Evolutionary conservation across 1,140 invertebrate species (phyloP), one percentile per base, ranked within the genome.

Genomic region (Cryptotermes secundus): DNA sequence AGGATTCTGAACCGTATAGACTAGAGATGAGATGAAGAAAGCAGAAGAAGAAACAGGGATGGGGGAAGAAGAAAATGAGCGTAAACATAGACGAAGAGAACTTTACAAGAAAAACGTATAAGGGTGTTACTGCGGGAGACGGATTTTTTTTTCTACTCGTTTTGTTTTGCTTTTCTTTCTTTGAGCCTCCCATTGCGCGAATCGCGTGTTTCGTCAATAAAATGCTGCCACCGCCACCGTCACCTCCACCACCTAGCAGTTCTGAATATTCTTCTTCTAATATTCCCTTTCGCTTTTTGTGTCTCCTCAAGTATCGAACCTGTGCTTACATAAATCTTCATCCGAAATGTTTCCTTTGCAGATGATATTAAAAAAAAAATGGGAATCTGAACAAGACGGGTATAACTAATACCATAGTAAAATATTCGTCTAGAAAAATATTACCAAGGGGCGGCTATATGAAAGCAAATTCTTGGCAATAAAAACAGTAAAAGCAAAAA

Each of bases 31-130:
- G 59, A 72, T 72, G 59, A 72, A 31, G 59, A 72, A 72, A 72
- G 31, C 59, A 16, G 59, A 31, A 3, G 59, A 72, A n/a, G 59
- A 12, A 72, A 1, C 22, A 59, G 59, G 26, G n/a, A 14, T n/a
- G 59, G 59, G 59, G 59, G n/a, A 72, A 26, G 59, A 72, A 72
- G 59, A 72, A 72, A 72, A 31, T 72, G 59, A 72, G 59, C n/a
- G 59, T 72, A 72, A 72, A 72, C 59, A 72, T 31, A 3, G 26
- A 31, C 26, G 59, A 72, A 72, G 59, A 14, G 59, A 72, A 72
- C 59, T 72, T 72, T 16, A 72, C 26, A 72, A 72, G 59, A 72
- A 72, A 72, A 72, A 31, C 1, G 59, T 31, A 72, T 72, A 72
- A 72, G 59, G 59, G 59, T 72, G 59, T n/a, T 72, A 72, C 26